phyloP scores from a whole-genome alignment of 1,140 invertebrate species.

The Polyergus mexicanus region DNA sequence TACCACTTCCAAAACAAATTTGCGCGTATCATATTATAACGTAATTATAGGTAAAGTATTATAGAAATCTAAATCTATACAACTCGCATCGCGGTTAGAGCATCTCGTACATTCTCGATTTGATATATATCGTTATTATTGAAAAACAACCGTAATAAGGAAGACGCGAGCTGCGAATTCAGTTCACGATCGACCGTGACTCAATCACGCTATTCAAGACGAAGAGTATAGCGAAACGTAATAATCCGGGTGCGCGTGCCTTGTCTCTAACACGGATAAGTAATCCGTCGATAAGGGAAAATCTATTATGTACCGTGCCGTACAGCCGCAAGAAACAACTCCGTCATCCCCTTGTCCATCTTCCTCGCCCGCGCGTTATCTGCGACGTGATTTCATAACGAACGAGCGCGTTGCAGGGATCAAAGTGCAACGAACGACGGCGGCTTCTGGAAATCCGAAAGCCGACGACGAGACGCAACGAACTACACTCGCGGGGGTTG shows the following conservation, averaged over 20 bases:
- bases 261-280: slow-evolving; percentile 15
- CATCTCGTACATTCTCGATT: not conserved
- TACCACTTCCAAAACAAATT: not conserved
- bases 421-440: slow-evolving; percentile 81
- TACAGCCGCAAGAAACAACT: not conserved
- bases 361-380: slow-evolving; percentile 48
- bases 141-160: not conserved
- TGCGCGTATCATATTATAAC: not conserved
- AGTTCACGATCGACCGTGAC: slow-evolving; percentile 3
- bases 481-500: slow-evolving; percentile 70
- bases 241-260: slow-evolving; percentile 39
- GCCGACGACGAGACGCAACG: slow-evolving; percentile 50
- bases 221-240: not conserved
- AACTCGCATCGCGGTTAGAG: no score
- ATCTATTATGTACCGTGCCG: slow-evolving; percentile 26
- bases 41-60: not conserved
- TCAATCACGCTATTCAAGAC: not conserved
- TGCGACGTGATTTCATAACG: slow-evolving; percentile 48
- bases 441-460: slow-evolving; percentile 77
- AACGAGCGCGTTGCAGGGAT: slow-evolving; percentile 51
- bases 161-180: slow-evolving; percentile 11
- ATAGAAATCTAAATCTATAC: not conserved
- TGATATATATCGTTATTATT: no score
- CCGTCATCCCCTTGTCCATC: slow-evolving; percentile 51
- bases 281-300: slow-evolving; percentile 33